Conservation (phyloP, 2,888 invertebrate species). For the Bursaphelenchus okinawaensis region DNA sequence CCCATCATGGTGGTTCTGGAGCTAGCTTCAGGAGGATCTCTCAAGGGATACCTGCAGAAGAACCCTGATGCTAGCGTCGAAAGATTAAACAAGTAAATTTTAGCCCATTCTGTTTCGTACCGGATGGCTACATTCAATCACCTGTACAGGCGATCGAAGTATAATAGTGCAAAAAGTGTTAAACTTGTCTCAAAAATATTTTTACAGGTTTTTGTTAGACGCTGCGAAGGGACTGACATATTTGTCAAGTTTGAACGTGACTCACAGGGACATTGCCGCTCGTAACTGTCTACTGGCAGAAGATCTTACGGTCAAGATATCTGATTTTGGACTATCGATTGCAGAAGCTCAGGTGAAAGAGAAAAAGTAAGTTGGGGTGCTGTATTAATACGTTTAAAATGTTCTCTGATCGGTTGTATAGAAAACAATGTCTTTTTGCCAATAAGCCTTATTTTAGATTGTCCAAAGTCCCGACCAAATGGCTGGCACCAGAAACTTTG, state of each 20-base stretch:
- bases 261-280: slow-evolving; percentile 22
- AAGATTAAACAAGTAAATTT: slow-evolving; percentile 7
- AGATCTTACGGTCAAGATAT: slow-evolving; percentile 19
- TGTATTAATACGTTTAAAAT: slow-evolving; percentile 9
- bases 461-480: slow-evolving; percentile 5
- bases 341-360: slow-evolving; percentile 8
- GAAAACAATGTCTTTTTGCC: background rate
- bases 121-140: too few species aligned
- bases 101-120: too few species aligned
- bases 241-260: slow-evolving; percentile 10
- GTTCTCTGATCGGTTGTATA: background rate
- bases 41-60: slow-evolving; percentile 12
- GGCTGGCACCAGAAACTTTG: slow-evolving; percentile 13
- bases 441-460: too few species aligned
- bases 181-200: background rate
- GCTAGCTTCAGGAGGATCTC: slow-evolving; percentile 20
- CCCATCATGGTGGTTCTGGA: slow-evolving; percentile 21
- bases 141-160: too few species aligned
- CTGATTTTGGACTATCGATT: slow-evolving; percentile 24
- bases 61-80: background rate
- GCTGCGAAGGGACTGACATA: slow-evolving; percentile 19
- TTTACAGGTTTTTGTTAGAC: slow-evolving; percentile 10
- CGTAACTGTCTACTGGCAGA: slow-evolving; percentile 20
- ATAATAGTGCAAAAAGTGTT: too few species aligned
- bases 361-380: slow-evolving; percentile 13